Base-by-base conservation (phyloP, 2,113 vertebrate genomes). In the Toxotes jaculatrix region DNA sequence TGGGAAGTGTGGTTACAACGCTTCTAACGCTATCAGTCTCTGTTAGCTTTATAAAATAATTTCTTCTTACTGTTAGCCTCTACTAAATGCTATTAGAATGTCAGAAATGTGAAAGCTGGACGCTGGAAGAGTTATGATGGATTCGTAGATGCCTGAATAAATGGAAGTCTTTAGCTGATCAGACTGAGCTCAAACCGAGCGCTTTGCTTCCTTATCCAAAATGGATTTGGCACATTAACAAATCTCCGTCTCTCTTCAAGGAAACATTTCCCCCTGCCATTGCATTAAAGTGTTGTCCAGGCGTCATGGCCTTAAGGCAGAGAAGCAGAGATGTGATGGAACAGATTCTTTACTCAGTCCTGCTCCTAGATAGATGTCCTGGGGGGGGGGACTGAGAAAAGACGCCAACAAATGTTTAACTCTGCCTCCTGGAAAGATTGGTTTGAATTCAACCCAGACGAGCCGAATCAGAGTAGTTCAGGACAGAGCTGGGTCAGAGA, bases 381-480 rank as follows among this genome's bases (percentile, higher is more conserved):
- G 11, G 3, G 36, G 53, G 65, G 5, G n/a, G 23, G 62, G 42
- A 5, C 23, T 1, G 31, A 69, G 19, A n/a, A 7, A 45, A 16
- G 72, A 64, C 19, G 3, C 19, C 31, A 38, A 55, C 49, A 61
- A 53, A 66, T 83, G 73, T 68, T 72, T 27, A 60, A 74, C 78
- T 73, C 1, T 62, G 34, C 71, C 68, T 74, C 71, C 47, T 19
- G 19, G 17, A 69, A 74, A 63, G 53, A 74, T 60, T 42, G 51
- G 42, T 78, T 67, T 63, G 40, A 69, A 63, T 9, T 57, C 40
- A 59, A 21, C 32, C 12, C 55, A 0, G 62, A 82, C 72, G 21
- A 47, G 45, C 45, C 61, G 31, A 56, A 73, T 74, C 57, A 4
- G 42, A 74, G 42, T 3, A 23, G 16, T 5, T 12, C 34, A 14